Evolutionary conservation across 1,140 invertebrate species (phyloP).

Genomic region (Penaeus vannamei): DNA sequence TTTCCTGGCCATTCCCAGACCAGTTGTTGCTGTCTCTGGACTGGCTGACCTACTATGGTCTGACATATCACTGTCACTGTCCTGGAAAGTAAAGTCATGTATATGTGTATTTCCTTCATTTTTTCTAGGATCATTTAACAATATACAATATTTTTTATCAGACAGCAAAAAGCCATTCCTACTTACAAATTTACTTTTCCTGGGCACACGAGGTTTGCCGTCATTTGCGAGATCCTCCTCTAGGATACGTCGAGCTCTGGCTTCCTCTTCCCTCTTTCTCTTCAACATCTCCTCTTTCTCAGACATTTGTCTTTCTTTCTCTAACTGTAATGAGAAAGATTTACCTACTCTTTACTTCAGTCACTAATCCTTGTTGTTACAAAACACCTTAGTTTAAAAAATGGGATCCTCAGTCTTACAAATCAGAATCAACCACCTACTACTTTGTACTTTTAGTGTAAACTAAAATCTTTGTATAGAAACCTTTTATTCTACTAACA

Average conservation of each 20-base stretch:
- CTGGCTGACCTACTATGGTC: constrained; percentile 42
- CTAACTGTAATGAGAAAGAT: constrained; percentile 62
- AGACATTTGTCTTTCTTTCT: constrained; percentile 78
- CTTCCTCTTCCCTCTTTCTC: constrained; percentile 78
- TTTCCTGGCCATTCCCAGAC: constrained; percentile 40
- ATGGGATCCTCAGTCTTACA: too few species aligned
- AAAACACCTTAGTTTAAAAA: too few species aligned
- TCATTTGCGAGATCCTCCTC: constrained; percentile 74
- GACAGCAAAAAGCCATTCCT: constrained; percentile 40
- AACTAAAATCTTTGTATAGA: too few species aligned
- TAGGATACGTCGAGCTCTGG: constrained; percentile 72
- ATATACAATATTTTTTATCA: constrained; percentile 23
- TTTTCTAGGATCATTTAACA: not conserved
- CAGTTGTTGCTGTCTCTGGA: constrained; percentile 31
- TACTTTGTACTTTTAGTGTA: too few species aligned
- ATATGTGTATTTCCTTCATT: constrained; percentile 26
- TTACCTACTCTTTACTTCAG: constrained; percentile 65
- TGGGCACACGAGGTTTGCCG: constrained; percentile 71
- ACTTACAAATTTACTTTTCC: constrained; percentile 89
- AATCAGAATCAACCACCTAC: too few species aligned
- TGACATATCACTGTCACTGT: constrained; percentile 74
- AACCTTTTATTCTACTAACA: too few species aligned
- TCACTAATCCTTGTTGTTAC: constrained; percentile 14
- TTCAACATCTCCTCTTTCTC: constrained; percentile 77
- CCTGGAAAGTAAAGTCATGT: constrained; percentile 69